Evolutionary conservation across 2,797 vertebrate species (phyloP).

Genomic region (Malurus splendens): DNA sequence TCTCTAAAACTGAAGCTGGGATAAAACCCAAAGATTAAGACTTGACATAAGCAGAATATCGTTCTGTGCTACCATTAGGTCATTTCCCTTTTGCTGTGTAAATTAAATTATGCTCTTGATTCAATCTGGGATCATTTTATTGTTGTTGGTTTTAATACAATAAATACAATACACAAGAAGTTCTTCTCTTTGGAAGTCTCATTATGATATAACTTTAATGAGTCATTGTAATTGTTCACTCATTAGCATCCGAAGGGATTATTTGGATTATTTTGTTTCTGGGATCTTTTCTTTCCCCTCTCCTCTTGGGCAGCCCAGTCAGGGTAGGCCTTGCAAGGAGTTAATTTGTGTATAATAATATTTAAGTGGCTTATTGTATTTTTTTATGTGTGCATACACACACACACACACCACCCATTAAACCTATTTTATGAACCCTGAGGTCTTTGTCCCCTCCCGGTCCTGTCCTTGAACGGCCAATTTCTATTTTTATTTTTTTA

Average conservation of each 20-base stretch:
- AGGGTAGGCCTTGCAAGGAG: background rate
- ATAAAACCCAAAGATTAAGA: constrained; percentile 48
- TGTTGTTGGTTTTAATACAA: constrained; percentile 46
- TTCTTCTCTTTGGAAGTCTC: constrained; percentile 40
- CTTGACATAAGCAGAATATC: constrained; percentile 51
- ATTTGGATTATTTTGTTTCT: constrained; percentile 15
- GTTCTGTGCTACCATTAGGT: constrained; percentile 41
- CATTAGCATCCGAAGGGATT: constrained; percentile 18
- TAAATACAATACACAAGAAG: constrained; percentile 29
- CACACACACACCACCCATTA: background rate
- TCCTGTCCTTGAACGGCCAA: background rate
- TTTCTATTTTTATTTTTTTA: no score
- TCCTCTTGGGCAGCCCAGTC: background rate
- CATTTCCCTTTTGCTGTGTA: constrained; percentile 61
- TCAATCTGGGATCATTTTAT: constrained; percentile 48
- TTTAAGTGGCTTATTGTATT: constrained; percentile 7
- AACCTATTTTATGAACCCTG: background rate
- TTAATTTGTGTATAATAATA: constrained; percentile 33
- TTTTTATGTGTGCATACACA: background rate
- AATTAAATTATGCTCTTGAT: constrained; percentile 50
- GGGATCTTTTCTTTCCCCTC: background rate
- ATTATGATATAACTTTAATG: constrained; percentile 22
- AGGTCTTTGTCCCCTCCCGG: rapidly evolving
- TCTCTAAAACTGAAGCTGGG: constrained; percentile 40
- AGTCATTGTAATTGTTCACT: constrained; percentile 19